phyloP scores from a whole-genome alignment of 2,888 invertebrate species.

The Synergus umbraculus region DNA sequence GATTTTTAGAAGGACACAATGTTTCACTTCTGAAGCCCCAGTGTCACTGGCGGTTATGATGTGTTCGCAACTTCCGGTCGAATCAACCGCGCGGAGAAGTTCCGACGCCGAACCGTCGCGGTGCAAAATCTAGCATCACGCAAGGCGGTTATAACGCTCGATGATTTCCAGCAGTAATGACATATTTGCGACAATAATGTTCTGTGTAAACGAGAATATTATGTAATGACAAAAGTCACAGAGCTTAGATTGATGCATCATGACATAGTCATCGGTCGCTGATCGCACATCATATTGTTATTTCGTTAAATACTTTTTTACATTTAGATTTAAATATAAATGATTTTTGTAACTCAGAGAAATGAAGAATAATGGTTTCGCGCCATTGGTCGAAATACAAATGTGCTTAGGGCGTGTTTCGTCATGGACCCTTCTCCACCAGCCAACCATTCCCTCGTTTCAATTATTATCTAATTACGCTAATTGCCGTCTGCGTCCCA shows the following conservation, averaged over 20 bases:
- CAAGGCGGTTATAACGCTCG: slow-evolving; percentile 62
- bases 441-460: slow-evolving; percentile 69
- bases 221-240: slow-evolving; percentile 62
- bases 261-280: slow-evolving; percentile 11
- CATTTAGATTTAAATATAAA: neutral
- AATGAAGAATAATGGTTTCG: slow-evolving; percentile 44
- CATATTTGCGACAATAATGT: slow-evolving; percentile 72
- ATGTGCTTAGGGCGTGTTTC: slow-evolving; percentile 55
- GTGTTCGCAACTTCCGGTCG: slow-evolving; percentile 65
- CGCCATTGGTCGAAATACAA: slow-evolving; percentile 53
- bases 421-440: slow-evolving; percentile 52
- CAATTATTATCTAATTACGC: slow-evolving; percentile 76
- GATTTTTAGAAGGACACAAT: neutral
- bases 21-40: slow-evolving; percentile 7
- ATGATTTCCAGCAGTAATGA: slow-evolving; percentile 71
- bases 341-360: neutral
- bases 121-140: slow-evolving; percentile 67
- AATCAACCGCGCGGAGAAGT: slow-evolving; percentile 56
- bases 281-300: neutral
- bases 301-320: neutral
- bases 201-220: slow-evolving; percentile 72
- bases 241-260: slow-evolving; percentile 10
- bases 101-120: slow-evolving; percentile 49
- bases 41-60: slow-evolving; percentile 56
- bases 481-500: slow-evolving; percentile 67